Evolutionary conservation across 2,113 vertebrate genomes (phyloP).

Genomic region (Petromus typicus): DNA sequence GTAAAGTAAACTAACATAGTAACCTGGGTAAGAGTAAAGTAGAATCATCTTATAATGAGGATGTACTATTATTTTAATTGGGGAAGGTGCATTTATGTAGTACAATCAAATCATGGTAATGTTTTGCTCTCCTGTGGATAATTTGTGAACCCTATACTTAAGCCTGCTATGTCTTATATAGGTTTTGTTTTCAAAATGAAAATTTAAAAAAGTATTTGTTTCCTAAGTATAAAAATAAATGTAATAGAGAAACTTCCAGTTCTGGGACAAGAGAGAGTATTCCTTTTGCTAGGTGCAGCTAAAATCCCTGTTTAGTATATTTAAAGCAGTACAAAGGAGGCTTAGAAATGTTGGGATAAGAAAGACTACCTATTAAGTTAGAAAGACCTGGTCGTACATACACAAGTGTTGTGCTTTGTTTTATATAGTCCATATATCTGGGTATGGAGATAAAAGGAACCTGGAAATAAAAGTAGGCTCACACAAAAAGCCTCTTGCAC

Average conservation of each 20-base stretch:
- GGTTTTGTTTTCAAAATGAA: slow-evolving; percentile 20
- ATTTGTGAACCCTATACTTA: background rate
- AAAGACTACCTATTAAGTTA: background rate
- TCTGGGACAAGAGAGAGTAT: background rate
- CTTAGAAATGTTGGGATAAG: background rate
- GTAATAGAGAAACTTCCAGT: background rate
- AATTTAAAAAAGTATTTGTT: background rate
- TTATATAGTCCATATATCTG: background rate
- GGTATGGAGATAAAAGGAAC: background rate
- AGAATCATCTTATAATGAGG: background rate
- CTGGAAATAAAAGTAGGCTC: background rate
- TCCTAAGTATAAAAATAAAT: slow-evolving; percentile 27
- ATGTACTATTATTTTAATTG: slow-evolving; percentile 22
- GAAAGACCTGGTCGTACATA: background rate
- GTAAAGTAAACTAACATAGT: background rate
- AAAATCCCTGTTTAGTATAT: background rate
- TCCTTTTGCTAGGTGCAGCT: background rate
- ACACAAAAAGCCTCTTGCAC: background rate
- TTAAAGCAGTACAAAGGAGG: background rate
- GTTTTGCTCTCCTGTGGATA: background rate
- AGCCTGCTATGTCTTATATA: background rate
- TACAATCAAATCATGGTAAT: background rate
- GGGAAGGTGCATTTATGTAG: background rate
- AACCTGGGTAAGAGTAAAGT: background rate
- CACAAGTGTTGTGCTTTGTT: background rate